A percentile compares a stretch with the other conserved stretches of the same genome.
These are phyloP conservation scores for Zapornia atra DNA, from an alignment of 2,113 vertebrate genomes.

Conservation along the genomic window DNA sequence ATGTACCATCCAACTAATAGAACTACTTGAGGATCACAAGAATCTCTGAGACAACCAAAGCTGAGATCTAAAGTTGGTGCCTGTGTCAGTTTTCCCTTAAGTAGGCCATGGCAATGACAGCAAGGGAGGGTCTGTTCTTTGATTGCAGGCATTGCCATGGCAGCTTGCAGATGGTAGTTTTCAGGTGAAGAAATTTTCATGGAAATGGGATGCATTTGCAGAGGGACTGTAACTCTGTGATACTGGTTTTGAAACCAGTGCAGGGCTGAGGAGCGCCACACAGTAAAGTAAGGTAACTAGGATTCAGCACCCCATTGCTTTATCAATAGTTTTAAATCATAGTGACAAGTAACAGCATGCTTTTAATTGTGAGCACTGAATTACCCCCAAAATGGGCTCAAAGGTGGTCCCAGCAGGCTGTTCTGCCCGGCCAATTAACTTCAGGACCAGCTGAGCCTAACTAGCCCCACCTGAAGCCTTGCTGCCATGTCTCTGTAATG, in stretches of 20 bases:
- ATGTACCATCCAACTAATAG: background rate
- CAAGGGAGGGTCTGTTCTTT: background rate
- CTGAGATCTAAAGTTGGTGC: background rate
- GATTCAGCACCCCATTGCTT: background rate
- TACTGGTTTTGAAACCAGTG: background rate
- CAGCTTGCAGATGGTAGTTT: background rate
- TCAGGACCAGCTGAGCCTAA: background rate
- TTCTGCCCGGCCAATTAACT: background rate
- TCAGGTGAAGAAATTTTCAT: background rate
- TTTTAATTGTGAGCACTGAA: background rate
- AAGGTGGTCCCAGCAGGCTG: background rate
- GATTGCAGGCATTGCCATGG: background rate
- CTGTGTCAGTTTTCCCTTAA: background rate
- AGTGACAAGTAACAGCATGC: background rate
- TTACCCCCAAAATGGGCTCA: background rate
- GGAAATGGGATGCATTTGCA: background rate
- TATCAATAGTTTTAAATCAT: background rate
- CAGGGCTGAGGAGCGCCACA: background rate
- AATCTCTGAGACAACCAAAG: background rate
- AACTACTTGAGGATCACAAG: background rate
- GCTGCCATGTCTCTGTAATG: accelerated
- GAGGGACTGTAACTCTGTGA: background rate
- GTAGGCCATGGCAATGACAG: background rate
- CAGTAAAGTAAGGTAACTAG: background rate
- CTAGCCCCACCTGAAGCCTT: background rate